These are phyloP conservation scores for Hirtodrosophila alboralis DNA, from an alignment of 2,888 invertebrate genomes.

Conservation along the genomic window DNA sequence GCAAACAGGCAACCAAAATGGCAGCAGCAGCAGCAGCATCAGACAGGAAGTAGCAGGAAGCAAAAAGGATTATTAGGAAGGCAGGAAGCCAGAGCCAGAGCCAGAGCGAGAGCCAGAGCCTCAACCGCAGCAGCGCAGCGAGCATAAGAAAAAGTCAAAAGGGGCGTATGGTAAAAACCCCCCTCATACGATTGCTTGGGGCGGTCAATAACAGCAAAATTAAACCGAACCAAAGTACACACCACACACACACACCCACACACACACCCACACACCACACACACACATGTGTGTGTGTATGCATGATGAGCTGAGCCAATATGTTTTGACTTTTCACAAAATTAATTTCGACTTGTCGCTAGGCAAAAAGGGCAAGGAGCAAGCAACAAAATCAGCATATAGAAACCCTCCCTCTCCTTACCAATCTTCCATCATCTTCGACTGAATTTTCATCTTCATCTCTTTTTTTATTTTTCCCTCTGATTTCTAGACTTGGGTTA, in stretches of 20 bases:
- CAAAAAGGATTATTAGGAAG: constrained; percentile 18
- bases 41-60: constrained; percentile 45
- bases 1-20: constrained; percentile 55
- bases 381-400: constrained; percentile 42
- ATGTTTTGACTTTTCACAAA: constrained; percentile 67
- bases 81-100: constrained; percentile 46
- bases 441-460: constrained; percentile 1
- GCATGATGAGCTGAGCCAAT: constrained; percentile 61
- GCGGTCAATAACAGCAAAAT: constrained; percentile 77
- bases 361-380: constrained; percentile 4
- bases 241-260: constrained; percentile 44
- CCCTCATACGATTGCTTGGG: constrained; percentile 61
- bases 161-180: constrained; percentile 8
- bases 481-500: background rate
- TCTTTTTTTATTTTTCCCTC: background rate
- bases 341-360: constrained; percentile 59
- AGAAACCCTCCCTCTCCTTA: constrained; percentile 2
- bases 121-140: constrained; percentile 42
- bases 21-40: no score
- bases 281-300: constrained; percentile 22
- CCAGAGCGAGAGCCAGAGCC: no score
- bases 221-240: constrained; percentile 75
- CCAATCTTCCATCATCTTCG: background rate
- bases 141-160: constrained; percentile 16
- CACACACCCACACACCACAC: constrained; percentile 28